phyloP scores from a whole-genome alignment of 2,888 invertebrate genomes.

The Troides aeacus region DNA sequence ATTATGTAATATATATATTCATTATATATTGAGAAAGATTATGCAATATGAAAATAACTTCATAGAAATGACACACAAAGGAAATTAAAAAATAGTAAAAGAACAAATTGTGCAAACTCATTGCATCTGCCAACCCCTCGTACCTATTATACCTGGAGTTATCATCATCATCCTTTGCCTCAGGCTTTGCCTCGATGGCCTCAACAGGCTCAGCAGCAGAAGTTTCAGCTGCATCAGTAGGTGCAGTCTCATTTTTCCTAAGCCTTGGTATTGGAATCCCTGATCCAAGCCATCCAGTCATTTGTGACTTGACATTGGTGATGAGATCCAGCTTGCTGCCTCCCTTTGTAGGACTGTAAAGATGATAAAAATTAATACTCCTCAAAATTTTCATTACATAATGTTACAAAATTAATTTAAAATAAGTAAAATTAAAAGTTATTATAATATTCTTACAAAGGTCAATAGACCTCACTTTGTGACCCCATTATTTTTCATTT shows the following conservation, averaged over 20 bases:
- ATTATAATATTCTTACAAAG: no score
- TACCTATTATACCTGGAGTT: conserved; percentile 91
- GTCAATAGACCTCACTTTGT: no score
- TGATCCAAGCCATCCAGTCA: conserved; percentile 91
- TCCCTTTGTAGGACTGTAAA: conserved; percentile 84
- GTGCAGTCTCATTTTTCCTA: conserved; percentile 82
- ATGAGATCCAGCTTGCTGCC: conserved; percentile 89
- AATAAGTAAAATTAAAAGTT: no score
- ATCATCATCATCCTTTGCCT: conserved; percentile 89
- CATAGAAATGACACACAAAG: conserved; percentile 41
- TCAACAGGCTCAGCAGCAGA: conserved; percentile 71
- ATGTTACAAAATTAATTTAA: no score
- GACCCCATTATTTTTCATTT: no score
- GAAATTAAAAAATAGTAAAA: conserved; percentile 34
- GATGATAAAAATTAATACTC: conserved; percentile 23
- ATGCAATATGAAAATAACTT: conserved; percentile 2
- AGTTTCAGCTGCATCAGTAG: conserved; percentile 61
- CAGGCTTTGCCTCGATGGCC: conserved; percentile 59
- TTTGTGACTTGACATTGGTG: conserved; percentile 91
- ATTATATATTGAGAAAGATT: background rate
- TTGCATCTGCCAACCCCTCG: conserved; percentile 80
- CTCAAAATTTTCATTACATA: no score
- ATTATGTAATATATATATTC: background rate
- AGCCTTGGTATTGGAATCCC: conserved; percentile 88
- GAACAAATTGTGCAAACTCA: conserved; percentile 58